Evolutionary conservation across 2,888 invertebrate species (phyloP).

Genomic region (Cantharis nigra): DNA sequence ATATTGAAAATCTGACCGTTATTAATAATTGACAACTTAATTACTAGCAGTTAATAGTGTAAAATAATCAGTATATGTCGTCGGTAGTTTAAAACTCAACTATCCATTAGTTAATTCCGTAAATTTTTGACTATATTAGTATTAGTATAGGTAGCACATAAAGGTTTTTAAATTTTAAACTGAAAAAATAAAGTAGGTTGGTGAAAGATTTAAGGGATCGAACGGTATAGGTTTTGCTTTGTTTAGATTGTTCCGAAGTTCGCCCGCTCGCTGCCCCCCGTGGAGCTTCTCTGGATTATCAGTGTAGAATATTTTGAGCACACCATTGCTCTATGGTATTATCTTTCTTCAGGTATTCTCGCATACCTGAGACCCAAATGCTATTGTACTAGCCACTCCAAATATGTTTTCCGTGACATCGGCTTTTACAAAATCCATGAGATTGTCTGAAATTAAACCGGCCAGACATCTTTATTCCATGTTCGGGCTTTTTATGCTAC

Average conservation of each 20-base stretch:
- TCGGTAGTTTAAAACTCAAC: no score
- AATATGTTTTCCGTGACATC: slow-evolving; percentile 31
- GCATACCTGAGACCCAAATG: slow-evolving; percentile 36
- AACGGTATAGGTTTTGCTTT: slow-evolving; percentile 12
- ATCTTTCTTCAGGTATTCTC: slow-evolving; percentile 38
- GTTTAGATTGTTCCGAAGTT: slow-evolving; percentile 13
- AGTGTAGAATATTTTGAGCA: slow-evolving; percentile 34
- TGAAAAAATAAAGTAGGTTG: slow-evolving; percentile 24
- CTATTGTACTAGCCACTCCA: slow-evolving; percentile 38
- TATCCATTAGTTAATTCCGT: no score
- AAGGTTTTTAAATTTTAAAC: slow-evolving; percentile 16
- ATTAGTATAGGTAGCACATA: background rate
- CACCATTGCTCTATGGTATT: slow-evolving; percentile 32
- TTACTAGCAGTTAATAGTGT: background rate
- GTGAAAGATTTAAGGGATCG: slow-evolving; percentile 25
- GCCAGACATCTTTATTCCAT: slow-evolving; percentile 14
- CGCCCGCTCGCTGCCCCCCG: slow-evolving; percentile 17
- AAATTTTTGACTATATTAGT: slow-evolving; percentile 9
- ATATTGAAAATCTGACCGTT: background rate
- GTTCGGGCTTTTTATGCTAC: background rate
- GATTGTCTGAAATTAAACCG: background rate
- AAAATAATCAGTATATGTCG: background rate
- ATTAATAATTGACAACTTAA: slow-evolving; percentile 6
- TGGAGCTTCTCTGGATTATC: slow-evolving; percentile 23
- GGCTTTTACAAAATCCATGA: background rate